Evolutionary conservation across 2,113 vertebrate species (phyloP), one percentile per base, ranked within the genome.

Genomic region (Tor tambroides): DNA sequence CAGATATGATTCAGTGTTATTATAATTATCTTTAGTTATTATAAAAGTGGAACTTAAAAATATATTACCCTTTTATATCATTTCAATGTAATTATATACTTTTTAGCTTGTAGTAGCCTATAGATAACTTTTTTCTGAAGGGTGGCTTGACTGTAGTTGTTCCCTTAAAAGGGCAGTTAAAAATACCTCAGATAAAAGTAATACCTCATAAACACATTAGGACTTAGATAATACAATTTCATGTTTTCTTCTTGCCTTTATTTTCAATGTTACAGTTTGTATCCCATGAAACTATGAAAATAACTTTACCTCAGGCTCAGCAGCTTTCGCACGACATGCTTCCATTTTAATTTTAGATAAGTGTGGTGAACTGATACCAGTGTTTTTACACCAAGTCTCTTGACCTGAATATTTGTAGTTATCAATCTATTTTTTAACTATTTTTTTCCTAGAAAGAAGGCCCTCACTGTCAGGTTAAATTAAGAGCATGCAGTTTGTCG

Each of bases 391-490:
- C 7, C 19, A 32, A 30, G 67, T 71, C 17, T 35, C 19, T 71
- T 71, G 67, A 71, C 32, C 32, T 38, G 32, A 41, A 23, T 23
- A 38, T 72, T 38, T 72, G 69, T 32, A 11, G 69, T 35, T 19
- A 23, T 17, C 32, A 12, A 41, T 41, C 38, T 23, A 11, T 72
- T 23, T 71, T 38, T 11, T 19, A 5, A 23, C 8, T 19, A 23
- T 15, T 9, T 72, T 41, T 72, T 72, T 72, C 69, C 19, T 23
- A 72, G 69, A 72, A 72, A 71, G 32, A 38, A 72, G 32, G 69
- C 19, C 69, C 69, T 41, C 4, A 5, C 69, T 38, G 19, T 21
- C 32, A 19, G 9, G 69, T 21, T 72, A 72, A 38, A 72, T 38
- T 72, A 41, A 38, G 35, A 41, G 21, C 32, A 41, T 41, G 38